Evolutionary conservation across 2,797 vertebrate species (phyloP).

Genomic region (Spheniscus humboldti): DNA sequence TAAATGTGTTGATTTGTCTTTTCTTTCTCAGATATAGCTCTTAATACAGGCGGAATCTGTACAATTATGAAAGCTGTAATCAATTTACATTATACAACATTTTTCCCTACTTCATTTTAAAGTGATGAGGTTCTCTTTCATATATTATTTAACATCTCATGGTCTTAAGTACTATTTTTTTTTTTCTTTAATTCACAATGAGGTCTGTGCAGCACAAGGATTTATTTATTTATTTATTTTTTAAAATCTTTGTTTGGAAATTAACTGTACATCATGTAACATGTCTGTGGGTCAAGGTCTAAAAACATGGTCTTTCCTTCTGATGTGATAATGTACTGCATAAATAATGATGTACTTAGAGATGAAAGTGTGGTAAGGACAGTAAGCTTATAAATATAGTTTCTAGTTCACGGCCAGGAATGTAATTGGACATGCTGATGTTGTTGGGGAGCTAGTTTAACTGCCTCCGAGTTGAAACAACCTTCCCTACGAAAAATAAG

Average conservation of each 20-base stretch:
- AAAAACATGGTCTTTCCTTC: neutral
- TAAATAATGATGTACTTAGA: neutral
- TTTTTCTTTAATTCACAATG: neutral
- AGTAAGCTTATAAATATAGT: neutral
- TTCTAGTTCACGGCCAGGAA: neutral
- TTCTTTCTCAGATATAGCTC: neutral
- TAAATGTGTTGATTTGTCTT: neutral
- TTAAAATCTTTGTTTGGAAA: neutral
- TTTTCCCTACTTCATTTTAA: neutral
- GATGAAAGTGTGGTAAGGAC: neutral
- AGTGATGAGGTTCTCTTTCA: neutral
- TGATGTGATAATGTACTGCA: neutral
- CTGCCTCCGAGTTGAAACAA: neutral
- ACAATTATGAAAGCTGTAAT: neutral
- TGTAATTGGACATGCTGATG: neutral
- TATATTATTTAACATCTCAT: neutral
- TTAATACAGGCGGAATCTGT: neutral
- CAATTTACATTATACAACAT: neutral
- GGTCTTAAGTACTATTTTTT: neutral
- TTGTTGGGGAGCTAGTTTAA: neutral
- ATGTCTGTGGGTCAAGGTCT: neutral
- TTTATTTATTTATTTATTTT: neutral
- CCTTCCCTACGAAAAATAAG: neutral
- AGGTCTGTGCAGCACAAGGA: neutral
- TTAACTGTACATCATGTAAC: neutral